Percentiles rank a stretch among this genome's conserved stretches.
Evolutionary conservation across 30 jellyfish, hydroid and myxozoan species (phyloP).

Genomic region (Hydra vulgaris): DNA sequence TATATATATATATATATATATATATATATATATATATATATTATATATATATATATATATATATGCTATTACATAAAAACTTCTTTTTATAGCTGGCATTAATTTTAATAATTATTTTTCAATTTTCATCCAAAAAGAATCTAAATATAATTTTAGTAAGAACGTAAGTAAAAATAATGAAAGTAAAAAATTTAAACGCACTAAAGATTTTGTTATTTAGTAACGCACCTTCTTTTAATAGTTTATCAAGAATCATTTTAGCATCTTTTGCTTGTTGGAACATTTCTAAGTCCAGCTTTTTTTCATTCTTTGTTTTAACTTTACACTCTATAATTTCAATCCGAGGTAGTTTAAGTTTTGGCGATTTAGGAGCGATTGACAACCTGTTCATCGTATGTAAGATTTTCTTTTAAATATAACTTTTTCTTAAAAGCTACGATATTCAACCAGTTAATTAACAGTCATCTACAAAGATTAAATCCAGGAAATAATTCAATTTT

Average conservation of each 20-base stretch:
- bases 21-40: too few relatives aligned
- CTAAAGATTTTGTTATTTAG: too few relatives aligned
- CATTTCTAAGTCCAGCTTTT: conserved; percentile 36
- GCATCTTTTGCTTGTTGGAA: conserved; percentile 37
- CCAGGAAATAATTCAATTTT: background rate
- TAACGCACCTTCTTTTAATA: background rate
- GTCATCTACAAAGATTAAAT: background rate
- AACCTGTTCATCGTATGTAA: background rate
- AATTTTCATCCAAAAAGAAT: too few relatives aligned
- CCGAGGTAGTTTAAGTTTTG: conserved; percentile 24
- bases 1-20: too few relatives aligned
- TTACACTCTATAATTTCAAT: conserved; percentile 35
- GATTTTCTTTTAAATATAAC: background rate
- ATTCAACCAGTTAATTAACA: background rate
- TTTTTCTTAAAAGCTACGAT: background rate
- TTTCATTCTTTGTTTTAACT: conserved; percentile 28
- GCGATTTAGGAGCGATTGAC: conserved; percentile 5
- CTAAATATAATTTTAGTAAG: too few relatives aligned
- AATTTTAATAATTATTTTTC: too few relatives aligned
- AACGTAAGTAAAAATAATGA: too few relatives aligned
- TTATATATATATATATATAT: too few relatives aligned
- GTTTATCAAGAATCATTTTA: conserved; percentile 5
- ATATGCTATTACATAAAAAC: too few relatives aligned
- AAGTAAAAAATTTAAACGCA: too few relatives aligned
- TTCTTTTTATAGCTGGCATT: too few relatives aligned